A percentile compares a stretch with the other conserved stretches of the same genome.
Evolutionary conservation across 2,888 invertebrate species (phyloP).

Genomic region (Xanthia togata): DNA sequence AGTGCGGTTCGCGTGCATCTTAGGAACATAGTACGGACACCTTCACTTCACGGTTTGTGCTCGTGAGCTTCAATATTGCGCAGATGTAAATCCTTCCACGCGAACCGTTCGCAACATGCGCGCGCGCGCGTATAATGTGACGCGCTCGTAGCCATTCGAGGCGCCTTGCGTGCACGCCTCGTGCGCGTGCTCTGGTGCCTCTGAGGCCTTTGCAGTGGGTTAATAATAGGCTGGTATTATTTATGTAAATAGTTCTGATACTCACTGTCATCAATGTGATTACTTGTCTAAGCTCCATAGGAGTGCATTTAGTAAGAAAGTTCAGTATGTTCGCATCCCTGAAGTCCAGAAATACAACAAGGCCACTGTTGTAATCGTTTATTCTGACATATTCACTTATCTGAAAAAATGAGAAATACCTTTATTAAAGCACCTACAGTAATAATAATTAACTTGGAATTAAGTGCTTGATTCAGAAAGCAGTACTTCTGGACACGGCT

Average conservation of each 20-base stretch:
- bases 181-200: no score
- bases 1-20: no score
- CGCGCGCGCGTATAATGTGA: no score
- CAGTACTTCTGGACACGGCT: background rate
- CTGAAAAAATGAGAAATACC: slow-evolving; percentile 55
- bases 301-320: slow-evolving; percentile 66
- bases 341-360: slow-evolving; percentile 65
- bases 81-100: no score
- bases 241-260: slow-evolving; percentile 6
- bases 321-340: slow-evolving; percentile 67
- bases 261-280: slow-evolving; percentile 72
- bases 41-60: no score
- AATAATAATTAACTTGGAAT: background rate
- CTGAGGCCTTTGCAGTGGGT: no score
- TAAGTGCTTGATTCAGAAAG: background rate
- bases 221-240: no score
- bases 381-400: slow-evolving; percentile 68
- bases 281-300: slow-evolving; percentile 66
- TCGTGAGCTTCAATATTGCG: no score
- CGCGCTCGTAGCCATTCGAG: no score
- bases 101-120: no score
- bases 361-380: slow-evolving; percentile 71
- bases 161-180: no score
- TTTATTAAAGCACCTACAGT: background rate
- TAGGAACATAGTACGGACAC: no score